Percentiles rank a stretch among this genome's conserved stretches.
These are phyloP conservation scores for Acrobasis consociella DNA, from an alignment of 2,888 invertebrate genomes.

Conservation along the genomic window DNA sequence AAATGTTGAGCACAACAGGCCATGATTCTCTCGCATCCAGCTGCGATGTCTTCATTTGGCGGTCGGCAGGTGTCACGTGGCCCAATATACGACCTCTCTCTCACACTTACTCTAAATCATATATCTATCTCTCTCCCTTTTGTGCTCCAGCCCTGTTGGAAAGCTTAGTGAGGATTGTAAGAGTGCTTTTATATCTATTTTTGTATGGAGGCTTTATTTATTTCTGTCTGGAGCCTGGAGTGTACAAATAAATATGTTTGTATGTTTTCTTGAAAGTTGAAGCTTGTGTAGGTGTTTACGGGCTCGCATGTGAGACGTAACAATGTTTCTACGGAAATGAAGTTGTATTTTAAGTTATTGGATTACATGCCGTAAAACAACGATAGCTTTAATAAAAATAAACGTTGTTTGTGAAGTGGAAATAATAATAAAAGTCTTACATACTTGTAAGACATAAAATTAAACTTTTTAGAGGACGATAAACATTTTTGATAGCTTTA, in stretches of 20 bases:
- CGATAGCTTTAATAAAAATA: neutral
- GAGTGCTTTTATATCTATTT: constrained; percentile 50
- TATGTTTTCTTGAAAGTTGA: constrained; percentile 33
- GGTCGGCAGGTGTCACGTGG: constrained; percentile 81
- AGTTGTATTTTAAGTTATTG: constrained; percentile 9
- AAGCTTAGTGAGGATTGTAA: constrained; percentile 64
- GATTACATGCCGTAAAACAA: neutral
- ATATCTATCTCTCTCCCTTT: constrained; percentile 55
- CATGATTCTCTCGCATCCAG: constrained; percentile 70
- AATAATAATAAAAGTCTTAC: neutral
- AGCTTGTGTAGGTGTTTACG: constrained; percentile 26
- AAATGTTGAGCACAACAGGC: constrained; percentile 56
- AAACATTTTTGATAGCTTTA: no score
- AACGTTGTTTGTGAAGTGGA: neutral
- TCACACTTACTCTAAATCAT: constrained; percentile 39
- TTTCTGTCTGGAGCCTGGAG: constrained; percentile 66
- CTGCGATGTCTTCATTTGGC: constrained; percentile 83
- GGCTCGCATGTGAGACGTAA: neutral
- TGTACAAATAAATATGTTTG: constrained; percentile 62
- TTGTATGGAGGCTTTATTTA: constrained; percentile 70
- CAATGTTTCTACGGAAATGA: constrained; percentile 9
- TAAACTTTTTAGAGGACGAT: neutral
- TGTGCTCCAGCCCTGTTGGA: constrained; percentile 61
- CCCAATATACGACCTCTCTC: constrained; percentile 44
- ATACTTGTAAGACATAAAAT: neutral